phyloP scores from a whole-genome alignment of 2,113 vertebrate species.

The Cyprinodon variegatus region DNA sequence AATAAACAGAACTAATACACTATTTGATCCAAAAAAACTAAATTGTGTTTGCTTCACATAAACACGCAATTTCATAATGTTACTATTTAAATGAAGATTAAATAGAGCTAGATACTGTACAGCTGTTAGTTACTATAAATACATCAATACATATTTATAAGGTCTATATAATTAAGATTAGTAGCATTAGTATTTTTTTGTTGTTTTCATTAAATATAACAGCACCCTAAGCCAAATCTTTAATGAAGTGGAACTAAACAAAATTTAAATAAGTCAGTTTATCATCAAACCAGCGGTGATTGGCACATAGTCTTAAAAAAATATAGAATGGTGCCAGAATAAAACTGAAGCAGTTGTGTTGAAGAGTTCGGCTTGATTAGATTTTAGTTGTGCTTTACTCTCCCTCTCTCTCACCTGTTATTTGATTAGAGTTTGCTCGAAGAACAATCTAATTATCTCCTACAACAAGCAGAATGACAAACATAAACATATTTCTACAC shows the following conservation, averaged over 20 bases:
- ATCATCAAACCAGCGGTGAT: conserved; percentile 37
- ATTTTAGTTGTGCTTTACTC: conserved; percentile 48
- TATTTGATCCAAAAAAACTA: background rate
- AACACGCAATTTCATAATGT: background rate
- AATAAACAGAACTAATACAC: conserved; percentile 17
- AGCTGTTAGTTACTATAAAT: too few relatives aligned
- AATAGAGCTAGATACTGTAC: too few relatives aligned
- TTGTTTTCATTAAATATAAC: too few relatives aligned
- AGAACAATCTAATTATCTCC: conserved; percentile 47
- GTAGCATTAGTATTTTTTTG: too few relatives aligned
- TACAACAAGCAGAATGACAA: conserved; percentile 35
- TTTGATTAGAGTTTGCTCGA: conserved; percentile 49
- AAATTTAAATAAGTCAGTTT: conserved; percentile 40
- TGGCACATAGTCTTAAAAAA: conserved; percentile 30
- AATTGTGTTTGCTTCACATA: background rate
- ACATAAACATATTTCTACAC: conserved; percentile 13
- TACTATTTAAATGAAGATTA: background rate
- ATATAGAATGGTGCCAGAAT: conserved; percentile 31
- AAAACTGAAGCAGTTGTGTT: conserved; percentile 17
- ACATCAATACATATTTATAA: too few relatives aligned
- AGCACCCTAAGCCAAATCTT: conserved; percentile 2
- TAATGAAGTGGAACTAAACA: conserved; percentile 11
- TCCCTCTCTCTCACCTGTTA: conserved; percentile 47
- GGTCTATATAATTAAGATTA: too few relatives aligned
- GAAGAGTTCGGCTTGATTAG: conserved; percentile 41